Evolutionary conservation across 2,888 invertebrate species (phyloP).

Genomic region (Lochmaea crataegi): DNA sequence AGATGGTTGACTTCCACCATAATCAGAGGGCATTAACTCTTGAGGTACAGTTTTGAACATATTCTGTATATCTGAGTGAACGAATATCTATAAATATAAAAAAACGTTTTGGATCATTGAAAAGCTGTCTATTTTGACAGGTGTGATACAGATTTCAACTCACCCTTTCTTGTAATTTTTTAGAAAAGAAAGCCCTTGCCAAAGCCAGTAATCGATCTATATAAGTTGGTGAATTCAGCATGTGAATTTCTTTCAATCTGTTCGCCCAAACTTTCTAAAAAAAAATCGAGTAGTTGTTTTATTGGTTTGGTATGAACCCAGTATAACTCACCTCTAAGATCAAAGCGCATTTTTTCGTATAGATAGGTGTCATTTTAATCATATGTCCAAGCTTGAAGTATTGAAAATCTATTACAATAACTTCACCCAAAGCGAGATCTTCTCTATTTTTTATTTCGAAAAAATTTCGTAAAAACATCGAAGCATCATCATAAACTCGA

Average conservation of each 20-base stretch:
- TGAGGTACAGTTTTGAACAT: slow-evolving; percentile 8
- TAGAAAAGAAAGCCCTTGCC: not conserved
- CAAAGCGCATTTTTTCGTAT: slow-evolving; percentile 4
- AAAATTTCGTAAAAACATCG: not conserved
- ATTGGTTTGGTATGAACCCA: no score
- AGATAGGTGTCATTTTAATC: slow-evolving; percentile 5
- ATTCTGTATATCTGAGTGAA: not conserved
- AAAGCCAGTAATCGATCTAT: not conserved
- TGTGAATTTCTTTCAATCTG: slow-evolving; percentile 11
- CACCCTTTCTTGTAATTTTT: slow-evolving; percentile 21
- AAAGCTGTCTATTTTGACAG: no score
- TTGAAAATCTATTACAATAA: not conserved
- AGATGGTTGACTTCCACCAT: slow-evolving; percentile 21
- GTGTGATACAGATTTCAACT: not conserved
- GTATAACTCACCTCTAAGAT: slow-evolving; percentile 14
- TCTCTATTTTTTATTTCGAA: slow-evolving; percentile 2
- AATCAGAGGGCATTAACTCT: slow-evolving; percentile 17
- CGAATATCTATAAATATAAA: not conserved
- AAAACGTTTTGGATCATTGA: no score
- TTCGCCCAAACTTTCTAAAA: slow-evolving; percentile 23
- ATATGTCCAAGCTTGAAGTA: not conserved
- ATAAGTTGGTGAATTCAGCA: not conserved
- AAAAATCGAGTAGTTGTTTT: not conserved
- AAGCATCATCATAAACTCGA: not conserved
- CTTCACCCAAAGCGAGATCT: slow-evolving; percentile 1